Evolutionary conservation across 2,888 invertebrate species (phyloP).

Genomic region (Punctoribates punctum): DNA sequence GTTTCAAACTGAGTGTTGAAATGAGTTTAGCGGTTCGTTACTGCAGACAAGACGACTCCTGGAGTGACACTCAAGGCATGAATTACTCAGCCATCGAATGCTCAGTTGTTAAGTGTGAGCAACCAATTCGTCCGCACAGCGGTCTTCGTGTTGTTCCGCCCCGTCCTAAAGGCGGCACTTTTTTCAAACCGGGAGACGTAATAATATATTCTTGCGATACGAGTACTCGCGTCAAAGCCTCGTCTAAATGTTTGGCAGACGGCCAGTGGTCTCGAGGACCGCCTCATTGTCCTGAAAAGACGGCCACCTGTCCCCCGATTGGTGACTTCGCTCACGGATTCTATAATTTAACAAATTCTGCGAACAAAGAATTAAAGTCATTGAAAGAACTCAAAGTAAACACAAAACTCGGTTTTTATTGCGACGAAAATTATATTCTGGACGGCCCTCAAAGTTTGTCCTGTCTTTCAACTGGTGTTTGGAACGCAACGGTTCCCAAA

Average conservation of each 20-base stretch:
- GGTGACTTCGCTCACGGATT: conserved; percentile 29
- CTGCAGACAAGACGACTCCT: conserved; percentile 32
- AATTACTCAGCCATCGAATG: background rate
- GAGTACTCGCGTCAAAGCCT: background rate
- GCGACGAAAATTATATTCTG: conserved; percentile 44
- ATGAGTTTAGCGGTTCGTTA: background rate
- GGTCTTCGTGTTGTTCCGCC: conserved; percentile 28
- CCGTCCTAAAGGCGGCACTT: conserved; percentile 1
- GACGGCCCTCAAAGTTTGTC: conserved; percentile 42
- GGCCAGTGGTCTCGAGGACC: conserved; percentile 37
- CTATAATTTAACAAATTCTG: background rate
- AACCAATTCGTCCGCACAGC: conserved; percentile 32
- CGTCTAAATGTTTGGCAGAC: conserved; percentile 35
- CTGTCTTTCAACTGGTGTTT: conserved; percentile 45
- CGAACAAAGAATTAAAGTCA: background rate
- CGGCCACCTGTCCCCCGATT: conserved; percentile 10
- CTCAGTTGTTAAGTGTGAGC: background rate
- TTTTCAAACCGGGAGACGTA: conserved; percentile 32
- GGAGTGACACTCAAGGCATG: conserved; percentile 24
- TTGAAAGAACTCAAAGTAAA: background rate
- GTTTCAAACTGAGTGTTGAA: conserved; percentile 15
- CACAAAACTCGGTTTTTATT: conserved; percentile 29
- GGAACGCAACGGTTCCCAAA: conserved; percentile 40
- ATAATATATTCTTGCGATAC: conserved; percentile 34
- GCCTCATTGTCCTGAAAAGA: conserved; percentile 39